Evolutionary conservation across 2,113 vertebrate species (phyloP), one percentile per base, ranked within the genome.

Genomic region (Astatoreochromis straeleni): DNA sequence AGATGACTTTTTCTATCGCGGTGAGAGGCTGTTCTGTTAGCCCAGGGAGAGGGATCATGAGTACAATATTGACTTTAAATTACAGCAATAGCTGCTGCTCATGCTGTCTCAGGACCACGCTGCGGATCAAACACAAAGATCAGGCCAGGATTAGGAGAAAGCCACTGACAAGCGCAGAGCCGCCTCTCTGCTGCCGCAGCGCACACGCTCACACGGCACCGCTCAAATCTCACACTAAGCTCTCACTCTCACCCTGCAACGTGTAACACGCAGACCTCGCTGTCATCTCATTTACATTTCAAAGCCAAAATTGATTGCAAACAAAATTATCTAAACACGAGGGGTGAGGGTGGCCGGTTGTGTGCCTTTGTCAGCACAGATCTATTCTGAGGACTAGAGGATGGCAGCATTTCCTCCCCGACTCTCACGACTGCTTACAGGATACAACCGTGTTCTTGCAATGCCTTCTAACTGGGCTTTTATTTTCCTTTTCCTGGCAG

Each of bases 111-210:
- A 94, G 95, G 91, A 96, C 95, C 94, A 96, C 89, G 92, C 92
- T 92, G 93, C 58, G 95, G 96, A 96, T 96, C 96, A 97, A 96
- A 96, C 95, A 92, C 91, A 89, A 95, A 97, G 96, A 97, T 97
- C 95, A 97, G 94, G 88, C 93, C 88, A 11, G 96, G 96, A 96
- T 97, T 97, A 96, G 88, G 92, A 93, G 91, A 95, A 96, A 97
- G 95, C 96, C 95, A 94, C 95, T 95, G 95, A 95, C 95, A 96
- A 95, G 95, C 91, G 49, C 87, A 45, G 78, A 85, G 93, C 90
- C 70, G 89, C 89, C 73, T 90, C 91, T 91, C 87, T 85, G 93
- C 92, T 84, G 89, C 85, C 7, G 85, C 89, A 91, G 80, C 82
- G 89, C 89, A 29, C 42, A 47, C 89, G 65, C 93, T 81, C 88